Conservation (phyloP, 2,797 vertebrate genomes). For the Peromyscus eremicus region DNA sequence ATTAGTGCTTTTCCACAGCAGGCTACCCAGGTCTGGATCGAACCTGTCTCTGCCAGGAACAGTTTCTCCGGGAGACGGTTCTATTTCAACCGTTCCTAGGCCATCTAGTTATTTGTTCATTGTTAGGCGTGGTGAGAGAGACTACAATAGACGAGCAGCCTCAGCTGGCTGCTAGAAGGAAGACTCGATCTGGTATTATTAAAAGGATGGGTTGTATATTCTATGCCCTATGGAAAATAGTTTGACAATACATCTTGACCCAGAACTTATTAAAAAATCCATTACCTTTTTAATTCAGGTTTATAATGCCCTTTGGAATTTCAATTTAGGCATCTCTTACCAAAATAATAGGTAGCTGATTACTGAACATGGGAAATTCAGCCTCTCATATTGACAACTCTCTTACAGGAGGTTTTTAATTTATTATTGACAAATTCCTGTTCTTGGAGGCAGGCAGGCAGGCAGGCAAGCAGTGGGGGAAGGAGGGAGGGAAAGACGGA, state of each 20-base stretch:
- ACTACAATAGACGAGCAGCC: constrained; percentile 85
- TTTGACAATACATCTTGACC: constrained; percentile 89
- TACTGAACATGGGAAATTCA: constrained; percentile 74
- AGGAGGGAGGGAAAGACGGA: not conserved
- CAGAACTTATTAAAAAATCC: constrained; percentile 86
- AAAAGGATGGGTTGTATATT: constrained; percentile 80
- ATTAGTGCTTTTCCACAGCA: constrained; percentile 76
- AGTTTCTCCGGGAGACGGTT: constrained; percentile 84
- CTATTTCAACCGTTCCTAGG: constrained; percentile 85
- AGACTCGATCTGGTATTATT: constrained; percentile 80
- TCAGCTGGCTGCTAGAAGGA: constrained; percentile 87
- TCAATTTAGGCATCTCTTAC: constrained; percentile 85
- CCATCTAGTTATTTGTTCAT: constrained; percentile 85
- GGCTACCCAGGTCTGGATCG: constrained; percentile 78
- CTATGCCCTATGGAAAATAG: constrained; percentile 84
- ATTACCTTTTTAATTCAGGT: constrained; percentile 88
- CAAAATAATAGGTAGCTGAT: constrained; percentile 81
- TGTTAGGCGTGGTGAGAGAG: constrained; percentile 85
- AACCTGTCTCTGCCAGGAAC: constrained; percentile 85
- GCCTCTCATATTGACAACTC: constrained; percentile 61
- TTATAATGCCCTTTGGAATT: constrained; percentile 85
- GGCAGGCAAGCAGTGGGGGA: accelerated
- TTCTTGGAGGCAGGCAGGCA: constrained; percentile 53
- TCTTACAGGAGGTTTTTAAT: constrained; percentile 75
- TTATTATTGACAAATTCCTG: constrained; percentile 67